Base-by-base conservation (phyloP, 1,140 invertebrate species). In the Cydia pomonella region DNA sequence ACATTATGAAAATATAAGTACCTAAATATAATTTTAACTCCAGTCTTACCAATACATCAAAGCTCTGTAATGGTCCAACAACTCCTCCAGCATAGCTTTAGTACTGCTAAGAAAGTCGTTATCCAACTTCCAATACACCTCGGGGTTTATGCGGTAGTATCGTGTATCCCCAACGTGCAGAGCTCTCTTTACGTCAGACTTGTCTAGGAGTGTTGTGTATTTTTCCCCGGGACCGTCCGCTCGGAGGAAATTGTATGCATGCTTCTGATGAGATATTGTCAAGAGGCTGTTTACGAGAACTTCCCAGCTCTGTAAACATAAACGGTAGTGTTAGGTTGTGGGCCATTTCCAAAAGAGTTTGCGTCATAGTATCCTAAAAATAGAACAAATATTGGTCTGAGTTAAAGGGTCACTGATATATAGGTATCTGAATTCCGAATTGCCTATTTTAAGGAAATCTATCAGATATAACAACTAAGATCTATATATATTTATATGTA, bases 91-190 rank as follows among this genome's bases (percentile, higher is more conserved):
- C 92, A 95, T 94, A 1, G 94, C 93, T 78, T 96, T 95, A 7
- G 96, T 93, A 5, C 96, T 97, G 81, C 96, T 94, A 93, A 97
- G 95, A n/a, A 98, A 94, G 87, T 98, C 97, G 4, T 92, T 88
- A 5, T 94, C 92, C 27, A 98, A 84, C 80, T 95, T n/a, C n/a
- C 88, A 4, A 83, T 79, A 79, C 18, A 85, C 74, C n/a, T n/a
- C n/a, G n/a, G n/a, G n/a, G 80, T 93, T 93, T 21, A 92, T 85
- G 21, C 84, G 90, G 75, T 83, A 84, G 77, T 91, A 94, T 3
- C 85, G 83, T 0, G 90, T 88, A 72, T 96, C 95, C 77, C 90
- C 93, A 75, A 93, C 93, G 62, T 86, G 93, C 76, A 90, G 92
- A 64, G 88, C 94, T 76, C 53, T 90, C 79, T 85, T 94, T 0